Conservation (phyloP, 2,113 vertebrate genomes). For the Pollimyrus isidori region DNA sequence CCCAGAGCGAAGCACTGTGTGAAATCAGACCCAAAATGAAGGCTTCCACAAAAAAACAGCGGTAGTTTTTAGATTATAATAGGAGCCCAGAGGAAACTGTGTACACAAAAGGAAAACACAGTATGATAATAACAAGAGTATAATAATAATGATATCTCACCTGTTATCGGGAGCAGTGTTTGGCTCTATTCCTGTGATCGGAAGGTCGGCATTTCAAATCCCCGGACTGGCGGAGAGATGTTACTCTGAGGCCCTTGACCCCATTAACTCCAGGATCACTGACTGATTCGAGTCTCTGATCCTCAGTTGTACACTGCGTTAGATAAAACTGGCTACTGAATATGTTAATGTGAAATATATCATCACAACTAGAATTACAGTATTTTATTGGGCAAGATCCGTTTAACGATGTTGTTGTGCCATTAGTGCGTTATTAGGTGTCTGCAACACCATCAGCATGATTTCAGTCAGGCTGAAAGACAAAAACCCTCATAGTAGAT, state of each 20-base stretch:
- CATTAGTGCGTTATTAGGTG: not conserved
- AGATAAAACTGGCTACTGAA: not conserved
- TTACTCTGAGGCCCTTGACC: not conserved
- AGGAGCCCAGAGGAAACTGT: not conserved
- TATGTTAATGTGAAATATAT: not conserved
- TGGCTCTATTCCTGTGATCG: not conserved
- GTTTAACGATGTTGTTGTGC: not conserved
- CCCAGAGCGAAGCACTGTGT: not conserved
- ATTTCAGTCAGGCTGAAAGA: not conserved
- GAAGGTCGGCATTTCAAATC: not conserved
- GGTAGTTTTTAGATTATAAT: not conserved
- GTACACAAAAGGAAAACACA: not conserved
- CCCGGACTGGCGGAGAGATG: not conserved
- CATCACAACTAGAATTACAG: not conserved
- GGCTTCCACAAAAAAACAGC: not conserved
- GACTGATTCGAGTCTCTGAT: not conserved
- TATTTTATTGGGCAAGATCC: not conserved
- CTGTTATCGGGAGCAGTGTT: not conserved
- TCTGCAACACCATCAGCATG: not conserved
- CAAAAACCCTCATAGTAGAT: not conserved
- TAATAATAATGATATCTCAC: not conserved
- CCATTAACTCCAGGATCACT: not conserved
- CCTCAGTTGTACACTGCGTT: not conserved
- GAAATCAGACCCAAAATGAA: not conserved
- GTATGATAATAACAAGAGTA: not conserved